Evolutionary conservation across 1,140 invertebrate species (phyloP).

Genomic region (Cepaea nemoralis): DNA sequence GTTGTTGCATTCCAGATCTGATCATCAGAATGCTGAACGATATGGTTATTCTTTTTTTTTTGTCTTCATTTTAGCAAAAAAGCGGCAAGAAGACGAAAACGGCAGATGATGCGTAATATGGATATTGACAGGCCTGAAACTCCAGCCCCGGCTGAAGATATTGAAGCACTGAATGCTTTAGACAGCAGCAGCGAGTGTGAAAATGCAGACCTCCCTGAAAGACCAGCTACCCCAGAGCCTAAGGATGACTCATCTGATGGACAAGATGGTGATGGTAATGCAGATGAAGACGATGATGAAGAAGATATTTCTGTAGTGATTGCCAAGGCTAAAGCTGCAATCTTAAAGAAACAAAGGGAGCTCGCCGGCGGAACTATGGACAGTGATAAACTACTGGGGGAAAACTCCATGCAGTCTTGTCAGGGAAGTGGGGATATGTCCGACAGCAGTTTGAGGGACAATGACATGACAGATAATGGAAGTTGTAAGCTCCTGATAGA

Average conservation of each 20-base stretch:
- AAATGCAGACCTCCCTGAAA: conserved; percentile 6
- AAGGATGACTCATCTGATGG: conserved; percentile 37
- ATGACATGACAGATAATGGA: background rate
- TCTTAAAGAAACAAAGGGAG: conserved; percentile 27
- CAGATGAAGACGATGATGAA: conserved; percentile 26
- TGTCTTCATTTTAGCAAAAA: conserved; percentile 13
- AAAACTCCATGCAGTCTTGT: background rate
- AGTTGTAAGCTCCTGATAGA: background rate
- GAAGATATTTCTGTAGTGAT: conserved; percentile 33
- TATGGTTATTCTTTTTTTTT: background rate
- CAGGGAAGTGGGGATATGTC: background rate
- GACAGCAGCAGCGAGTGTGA: conserved; percentile 30
- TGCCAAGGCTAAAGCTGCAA: conserved; percentile 28
- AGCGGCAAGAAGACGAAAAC: conserved; percentile 12
- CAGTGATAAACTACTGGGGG: background rate
- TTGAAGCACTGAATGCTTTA: conserved; percentile 16
- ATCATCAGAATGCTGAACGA: no score
- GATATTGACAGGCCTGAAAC: conserved; percentile 20
- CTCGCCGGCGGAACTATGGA: background rate
- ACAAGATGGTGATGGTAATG: background rate
- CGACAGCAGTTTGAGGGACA: background rate
- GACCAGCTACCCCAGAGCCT: conserved; percentile 31
- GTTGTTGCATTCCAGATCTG: no score
- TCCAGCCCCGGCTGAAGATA: conserved; percentile 7
- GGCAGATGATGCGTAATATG: background rate